These are phyloP conservation scores for Micropoecilia bifurca DNA, from an alignment of 2,797 vertebrate genomes.

Conservation along the genomic window DNA sequence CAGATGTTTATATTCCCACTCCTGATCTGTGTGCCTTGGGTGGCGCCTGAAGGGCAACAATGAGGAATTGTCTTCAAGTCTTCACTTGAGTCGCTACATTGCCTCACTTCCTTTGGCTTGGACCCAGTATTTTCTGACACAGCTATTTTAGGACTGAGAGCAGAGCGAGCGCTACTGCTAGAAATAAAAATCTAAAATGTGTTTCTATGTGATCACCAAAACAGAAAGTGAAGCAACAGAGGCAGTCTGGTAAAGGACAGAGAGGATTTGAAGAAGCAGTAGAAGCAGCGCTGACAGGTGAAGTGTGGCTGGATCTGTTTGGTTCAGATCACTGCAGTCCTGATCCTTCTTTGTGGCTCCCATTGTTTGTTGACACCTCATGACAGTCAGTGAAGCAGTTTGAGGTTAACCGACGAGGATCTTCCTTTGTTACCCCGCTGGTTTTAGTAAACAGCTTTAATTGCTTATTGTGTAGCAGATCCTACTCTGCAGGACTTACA, in stretches of 20 bases:
- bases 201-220: conserved; percentile 15
- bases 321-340: not conserved
- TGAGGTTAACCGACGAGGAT: conserved; percentile 15
- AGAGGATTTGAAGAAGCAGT: not conserved
- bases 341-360: conserved; percentile 1
- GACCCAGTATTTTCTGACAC: conserved; percentile 43
- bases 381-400: not conserved
- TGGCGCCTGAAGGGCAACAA: conserved; percentile 65
- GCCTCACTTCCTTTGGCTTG: conserved; percentile 68
- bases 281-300: not conserved
- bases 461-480: conserved; percentile 14
- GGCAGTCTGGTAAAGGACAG: not conserved
- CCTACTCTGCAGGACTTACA: not conserved
- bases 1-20: conserved; percentile 34
- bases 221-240: conserved; percentile 10
- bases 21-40: conserved; percentile 64
- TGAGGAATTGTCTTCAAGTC: conserved; percentile 67
- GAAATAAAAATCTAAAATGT: conserved; percentile 12
- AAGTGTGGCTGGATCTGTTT: conserved; percentile 5
- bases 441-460: not conserved
- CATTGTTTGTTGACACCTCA: conserved; percentile 24
- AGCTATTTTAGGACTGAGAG: conserved; percentile 50
- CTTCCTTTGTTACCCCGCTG: not conserved
- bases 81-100: conserved; percentile 53
- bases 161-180: conserved; percentile 4